Conservation (phyloP, 2,888 invertebrate genomes). For the Dione juno region DNA sequence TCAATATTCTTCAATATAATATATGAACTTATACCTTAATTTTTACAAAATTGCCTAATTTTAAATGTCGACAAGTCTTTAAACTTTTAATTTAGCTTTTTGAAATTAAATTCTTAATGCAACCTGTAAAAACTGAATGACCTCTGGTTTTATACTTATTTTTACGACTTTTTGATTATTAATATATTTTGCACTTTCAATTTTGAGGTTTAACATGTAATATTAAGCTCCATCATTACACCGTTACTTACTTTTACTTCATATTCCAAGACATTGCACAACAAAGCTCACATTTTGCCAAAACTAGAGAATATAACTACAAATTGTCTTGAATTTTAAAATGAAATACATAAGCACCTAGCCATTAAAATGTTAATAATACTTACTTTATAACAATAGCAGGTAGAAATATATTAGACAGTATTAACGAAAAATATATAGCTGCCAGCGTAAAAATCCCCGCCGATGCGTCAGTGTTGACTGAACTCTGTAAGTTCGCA, state of each 20-base stretch:
- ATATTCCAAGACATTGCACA: too few species aligned
- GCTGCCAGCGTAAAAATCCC: constrained; percentile 93
- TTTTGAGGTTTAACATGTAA: background rate
- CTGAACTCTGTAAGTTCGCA: constrained; percentile 92
- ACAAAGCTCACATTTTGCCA: too few species aligned
- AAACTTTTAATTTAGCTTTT: background rate
- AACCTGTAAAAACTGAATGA: background rate
- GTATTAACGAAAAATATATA: constrained; percentile 93
- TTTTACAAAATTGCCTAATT: too few species aligned
- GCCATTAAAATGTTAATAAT: background rate
- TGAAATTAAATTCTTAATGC: background rate
- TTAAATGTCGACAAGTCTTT: background rate
- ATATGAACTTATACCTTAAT: too few species aligned
- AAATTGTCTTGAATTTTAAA: too few species aligned
- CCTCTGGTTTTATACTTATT: background rate
- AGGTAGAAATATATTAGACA: constrained; percentile 95
- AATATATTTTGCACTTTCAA: background rate
- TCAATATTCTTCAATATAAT: background rate
- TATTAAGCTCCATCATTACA: background rate
- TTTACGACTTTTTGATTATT: background rate
- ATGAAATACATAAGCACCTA: too few species aligned
- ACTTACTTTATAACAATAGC: constrained; percentile 90
- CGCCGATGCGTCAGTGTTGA: constrained; percentile 91
- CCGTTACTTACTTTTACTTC: too few species aligned
- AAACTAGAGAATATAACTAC: too few species aligned